Conservation (phyloP, 2,888 invertebrate species). For the Melanotus villosus region DNA sequence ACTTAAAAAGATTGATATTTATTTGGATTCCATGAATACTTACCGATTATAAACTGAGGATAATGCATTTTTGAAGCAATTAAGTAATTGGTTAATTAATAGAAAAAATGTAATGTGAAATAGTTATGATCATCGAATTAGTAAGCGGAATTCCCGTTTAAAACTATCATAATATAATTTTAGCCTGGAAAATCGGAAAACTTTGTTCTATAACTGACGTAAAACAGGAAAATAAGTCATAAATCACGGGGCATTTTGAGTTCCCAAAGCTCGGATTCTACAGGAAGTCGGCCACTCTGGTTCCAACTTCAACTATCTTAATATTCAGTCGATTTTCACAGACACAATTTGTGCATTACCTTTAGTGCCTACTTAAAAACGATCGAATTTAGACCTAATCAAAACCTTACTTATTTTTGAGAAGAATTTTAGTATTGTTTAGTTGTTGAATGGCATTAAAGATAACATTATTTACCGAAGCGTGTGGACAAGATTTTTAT, state of each 20-base stretch:
- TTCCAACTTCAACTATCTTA: slow-evolving; percentile 21
- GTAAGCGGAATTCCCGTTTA: neutral
- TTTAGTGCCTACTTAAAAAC: slow-evolving; percentile 10
- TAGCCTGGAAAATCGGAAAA: neutral
- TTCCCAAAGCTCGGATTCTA: slow-evolving; percentile 6
- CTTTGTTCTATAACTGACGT: slow-evolving; percentile 19
- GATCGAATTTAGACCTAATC: no score
- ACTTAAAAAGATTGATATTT: no score
- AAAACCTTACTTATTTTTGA: no score
- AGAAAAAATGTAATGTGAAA: no score
- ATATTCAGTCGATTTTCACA: slow-evolving; percentile 15
- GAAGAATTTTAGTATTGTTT: no score
- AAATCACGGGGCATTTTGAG: slow-evolving; percentile 2
- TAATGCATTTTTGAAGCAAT: no score
- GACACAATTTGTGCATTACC: slow-evolving; percentile 18
- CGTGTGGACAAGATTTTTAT: no score
- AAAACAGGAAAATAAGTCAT: slow-evolving; percentile 25
- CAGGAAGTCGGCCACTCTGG: slow-evolving; percentile 21
- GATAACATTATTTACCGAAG: no score
- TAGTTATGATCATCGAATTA: neutral
- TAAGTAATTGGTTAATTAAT: no score
- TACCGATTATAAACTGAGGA: no score
- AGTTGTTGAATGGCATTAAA: no score
- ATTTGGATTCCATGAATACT: no score
- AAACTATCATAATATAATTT: slow-evolving; percentile 7